Evolutionary conservation across 2,888 invertebrate species (phyloP).

Genomic region (Belgica antarctica): DNA sequence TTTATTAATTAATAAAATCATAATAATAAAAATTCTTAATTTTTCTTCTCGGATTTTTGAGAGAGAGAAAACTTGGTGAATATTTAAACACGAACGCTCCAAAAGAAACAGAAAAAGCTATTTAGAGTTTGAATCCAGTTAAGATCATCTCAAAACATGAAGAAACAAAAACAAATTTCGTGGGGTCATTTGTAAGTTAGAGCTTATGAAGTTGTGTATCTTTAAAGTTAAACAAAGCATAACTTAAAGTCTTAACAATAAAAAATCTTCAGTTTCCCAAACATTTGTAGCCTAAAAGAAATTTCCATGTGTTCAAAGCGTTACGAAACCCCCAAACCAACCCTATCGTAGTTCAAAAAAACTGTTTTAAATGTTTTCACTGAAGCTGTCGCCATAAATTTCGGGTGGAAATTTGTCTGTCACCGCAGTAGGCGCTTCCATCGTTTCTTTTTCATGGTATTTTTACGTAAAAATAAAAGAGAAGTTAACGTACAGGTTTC

Average conservation of each 20-base stretch:
- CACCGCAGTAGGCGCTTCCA: constrained; percentile 44
- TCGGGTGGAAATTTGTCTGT: constrained; percentile 36
- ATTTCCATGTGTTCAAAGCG: not conserved
- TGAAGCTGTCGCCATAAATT: constrained; percentile 44
- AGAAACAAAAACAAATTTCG: not conserved
- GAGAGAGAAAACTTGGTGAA: constrained; percentile 5
- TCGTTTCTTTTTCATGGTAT: not conserved
- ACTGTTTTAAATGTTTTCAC: constrained; percentile 39
- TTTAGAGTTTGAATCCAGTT: constrained; percentile 18
- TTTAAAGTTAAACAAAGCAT: too few relatives aligned
- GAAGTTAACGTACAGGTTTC: not conserved
- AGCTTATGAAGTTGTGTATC: too few relatives aligned
- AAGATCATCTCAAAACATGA: constrained; percentile 23
- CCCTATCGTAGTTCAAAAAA: not conserved
- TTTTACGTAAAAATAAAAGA: not conserved
- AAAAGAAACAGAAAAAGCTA: not conserved
- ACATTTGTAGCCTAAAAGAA: not conserved
- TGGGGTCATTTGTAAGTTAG: too few relatives aligned
- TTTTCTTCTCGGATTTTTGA: constrained; percentile 36
- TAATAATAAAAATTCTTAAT: constrained; percentile 44
- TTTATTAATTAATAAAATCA: constrained; percentile 44
- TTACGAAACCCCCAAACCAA: too few relatives aligned
- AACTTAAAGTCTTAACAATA: not conserved
- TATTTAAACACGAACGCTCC: constrained; percentile 25
- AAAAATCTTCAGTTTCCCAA: not conserved